Evolutionary conservation across 23 tunicate genomes (phyloP).

Genomic region (Corella eumyota): DNA sequence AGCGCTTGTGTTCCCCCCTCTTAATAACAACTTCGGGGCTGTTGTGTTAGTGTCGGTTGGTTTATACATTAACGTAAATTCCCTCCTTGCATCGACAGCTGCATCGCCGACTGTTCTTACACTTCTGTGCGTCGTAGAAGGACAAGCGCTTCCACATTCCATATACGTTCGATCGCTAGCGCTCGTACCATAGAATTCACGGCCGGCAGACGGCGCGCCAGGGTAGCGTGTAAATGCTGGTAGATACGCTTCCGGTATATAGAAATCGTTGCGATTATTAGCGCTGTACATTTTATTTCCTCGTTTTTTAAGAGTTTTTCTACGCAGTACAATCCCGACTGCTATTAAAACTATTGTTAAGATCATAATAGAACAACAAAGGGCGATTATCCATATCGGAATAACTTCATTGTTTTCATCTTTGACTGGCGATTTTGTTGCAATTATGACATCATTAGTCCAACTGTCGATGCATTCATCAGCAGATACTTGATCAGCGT

Average conservation of each 20-base stretch:
- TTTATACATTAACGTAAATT: constrained; percentile 42
- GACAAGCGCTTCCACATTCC: constrained; percentile 34
- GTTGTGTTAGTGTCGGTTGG: constrained; percentile 24
- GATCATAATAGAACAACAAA: constrained; percentile 20
- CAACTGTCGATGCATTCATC: constrained; percentile 35
- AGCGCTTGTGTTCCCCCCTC: no score
- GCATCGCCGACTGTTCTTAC: constrained; percentile 14
- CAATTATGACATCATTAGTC: constrained; percentile 2
- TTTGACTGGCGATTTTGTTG: constrained; percentile 4
- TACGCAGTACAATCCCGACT: constrained; percentile 5
- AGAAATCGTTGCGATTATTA: constrained; percentile 10
- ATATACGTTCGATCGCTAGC: constrained; percentile 34
- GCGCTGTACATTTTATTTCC: constrained; percentile 10
- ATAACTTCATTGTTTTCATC: neutral
- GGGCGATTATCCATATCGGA: constrained; percentile 14
- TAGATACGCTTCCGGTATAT: constrained; percentile 8
- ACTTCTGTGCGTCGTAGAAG: constrained; percentile 5
- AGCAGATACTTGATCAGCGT: constrained; percentile 3
- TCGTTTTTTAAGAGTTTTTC: neutral
- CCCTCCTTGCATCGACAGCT: constrained; percentile 64
- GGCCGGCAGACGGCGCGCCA: neutral
- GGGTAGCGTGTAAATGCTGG: constrained; percentile 10
- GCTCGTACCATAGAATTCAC: constrained; percentile 11
- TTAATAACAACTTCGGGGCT: no score
- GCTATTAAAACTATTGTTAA: constrained; percentile 13